Evolutionary conservation across 1,140 invertebrate species (phyloP).

Genomic region (Papilio xuthus): DNA sequence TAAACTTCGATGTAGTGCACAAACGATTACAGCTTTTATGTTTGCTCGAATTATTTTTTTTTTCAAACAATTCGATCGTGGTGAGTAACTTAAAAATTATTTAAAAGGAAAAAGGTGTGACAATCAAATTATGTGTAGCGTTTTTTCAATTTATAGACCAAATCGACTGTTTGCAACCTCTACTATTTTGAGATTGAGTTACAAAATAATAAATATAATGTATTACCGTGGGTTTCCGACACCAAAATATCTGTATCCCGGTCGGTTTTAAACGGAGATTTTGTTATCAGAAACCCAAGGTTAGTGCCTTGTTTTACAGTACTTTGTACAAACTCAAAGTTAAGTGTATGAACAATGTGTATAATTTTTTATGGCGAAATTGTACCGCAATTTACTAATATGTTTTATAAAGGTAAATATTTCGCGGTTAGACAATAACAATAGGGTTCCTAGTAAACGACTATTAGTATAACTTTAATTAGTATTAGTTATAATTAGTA

Average conservation of each 20-base stretch:
- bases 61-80: background rate
- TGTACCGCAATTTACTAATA: constrained; percentile 8
- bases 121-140: too few species aligned
- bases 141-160: background rate
- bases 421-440: background rate
- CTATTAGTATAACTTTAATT: background rate
- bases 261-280: too few species aligned
- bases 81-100: background rate
- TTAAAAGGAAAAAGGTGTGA: background rate
- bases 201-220: background rate
- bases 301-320: too few species aligned
- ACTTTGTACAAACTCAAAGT: too few species aligned
- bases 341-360: background rate
- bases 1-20: constrained; percentile 64
- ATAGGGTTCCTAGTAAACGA: constrained; percentile 6
- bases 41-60: constrained; percentile 32
- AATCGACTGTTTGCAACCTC: background rate
- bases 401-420: constrained; percentile 9
- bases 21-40: constrained; percentile 47
- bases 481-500: background rate
- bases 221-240: too few species aligned
- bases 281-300: too few species aligned
- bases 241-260: too few species aligned
- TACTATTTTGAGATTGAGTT: background rate
- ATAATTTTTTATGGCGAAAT: background rate